These are phyloP conservation scores for Bellardia bayeri DNA, from an alignment of 2,888 invertebrate genomes.

Conservation along the genomic window DNA sequence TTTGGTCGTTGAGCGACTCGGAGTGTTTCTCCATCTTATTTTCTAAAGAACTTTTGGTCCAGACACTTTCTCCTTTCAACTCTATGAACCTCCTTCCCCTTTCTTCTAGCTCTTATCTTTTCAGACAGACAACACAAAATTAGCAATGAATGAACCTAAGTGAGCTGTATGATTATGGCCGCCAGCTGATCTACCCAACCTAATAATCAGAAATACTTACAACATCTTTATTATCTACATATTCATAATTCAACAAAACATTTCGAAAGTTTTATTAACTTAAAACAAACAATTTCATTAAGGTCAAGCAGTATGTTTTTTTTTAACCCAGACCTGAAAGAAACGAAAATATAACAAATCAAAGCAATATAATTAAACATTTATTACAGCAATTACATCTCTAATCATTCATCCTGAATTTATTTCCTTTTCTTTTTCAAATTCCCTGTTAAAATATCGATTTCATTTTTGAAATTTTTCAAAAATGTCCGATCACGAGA, in stretches of 20 bases:
- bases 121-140: no score
- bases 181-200: no score
- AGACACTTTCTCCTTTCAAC: no score
- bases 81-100: no score
- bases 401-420: neutral
- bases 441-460: constrained; percentile 63
- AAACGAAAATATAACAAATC: constrained; percentile 21
- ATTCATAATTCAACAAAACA: neutral
- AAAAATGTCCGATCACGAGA: constrained; percentile 74
- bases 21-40: no score
- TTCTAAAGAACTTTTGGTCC: no score
- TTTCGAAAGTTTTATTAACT: neutral
- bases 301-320: neutral
- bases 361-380: constrained; percentile 36
- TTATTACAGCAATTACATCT: constrained; percentile 4
- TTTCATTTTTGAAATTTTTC: constrained; percentile 74
- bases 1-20: no score
- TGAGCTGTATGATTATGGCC: no score
- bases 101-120: no score
- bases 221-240: neutral
- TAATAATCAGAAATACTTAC: neutral
- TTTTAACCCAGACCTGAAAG: constrained; percentile 69
- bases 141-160: no score
- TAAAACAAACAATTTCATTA: neutral
- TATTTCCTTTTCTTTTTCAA: constrained; percentile 47